Percentiles rank a stretch among this genome's conserved stretches.
phyloP scores from a whole-genome alignment of 1,140 invertebrate genomes.

The Drosophila melanogaster region DNA sequence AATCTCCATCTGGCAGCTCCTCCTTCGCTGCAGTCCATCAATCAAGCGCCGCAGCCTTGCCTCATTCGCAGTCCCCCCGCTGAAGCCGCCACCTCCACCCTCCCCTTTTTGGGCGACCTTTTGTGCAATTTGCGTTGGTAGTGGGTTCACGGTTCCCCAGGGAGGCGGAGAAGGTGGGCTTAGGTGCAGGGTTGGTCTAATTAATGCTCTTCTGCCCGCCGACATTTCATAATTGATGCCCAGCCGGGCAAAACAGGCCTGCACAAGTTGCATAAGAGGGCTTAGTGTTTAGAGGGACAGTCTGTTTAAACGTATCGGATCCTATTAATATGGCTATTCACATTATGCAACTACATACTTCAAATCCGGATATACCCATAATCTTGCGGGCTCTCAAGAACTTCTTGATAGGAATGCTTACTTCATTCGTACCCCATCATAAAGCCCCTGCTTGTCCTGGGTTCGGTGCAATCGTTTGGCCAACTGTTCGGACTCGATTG shows the following conservation, averaged over 20 bases:
- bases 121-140: conserved; percentile 29
- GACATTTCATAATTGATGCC: conserved; percentile 43
- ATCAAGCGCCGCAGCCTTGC: conserved; percentile 18
- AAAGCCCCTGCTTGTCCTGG: too few species aligned
- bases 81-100: background rate
- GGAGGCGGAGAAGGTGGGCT: background rate
- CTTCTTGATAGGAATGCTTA: too few species aligned
- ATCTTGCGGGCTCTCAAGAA: too few species aligned
- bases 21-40: conserved; percentile 23
- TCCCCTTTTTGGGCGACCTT: conserved; percentile 8
- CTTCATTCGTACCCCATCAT: too few species aligned
- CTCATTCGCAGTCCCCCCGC: background rate
- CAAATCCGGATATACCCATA: too few species aligned
- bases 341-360: too few species aligned
- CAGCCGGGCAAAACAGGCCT: background rate
- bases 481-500: background rate
- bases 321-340: background rate
- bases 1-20: conserved; percentile 17
- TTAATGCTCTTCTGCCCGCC: conserved; percentile 33
- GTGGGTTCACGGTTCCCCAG: background rate
- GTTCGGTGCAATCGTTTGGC: background rate
- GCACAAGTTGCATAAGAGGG: background rate
- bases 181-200: conserved; percentile 1
- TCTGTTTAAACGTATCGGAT: background rate
- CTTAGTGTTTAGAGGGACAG: too few species aligned